phyloP scores from a whole-genome alignment of 1,140 invertebrate genomes.

The Brachionus koreanus region DNA sequence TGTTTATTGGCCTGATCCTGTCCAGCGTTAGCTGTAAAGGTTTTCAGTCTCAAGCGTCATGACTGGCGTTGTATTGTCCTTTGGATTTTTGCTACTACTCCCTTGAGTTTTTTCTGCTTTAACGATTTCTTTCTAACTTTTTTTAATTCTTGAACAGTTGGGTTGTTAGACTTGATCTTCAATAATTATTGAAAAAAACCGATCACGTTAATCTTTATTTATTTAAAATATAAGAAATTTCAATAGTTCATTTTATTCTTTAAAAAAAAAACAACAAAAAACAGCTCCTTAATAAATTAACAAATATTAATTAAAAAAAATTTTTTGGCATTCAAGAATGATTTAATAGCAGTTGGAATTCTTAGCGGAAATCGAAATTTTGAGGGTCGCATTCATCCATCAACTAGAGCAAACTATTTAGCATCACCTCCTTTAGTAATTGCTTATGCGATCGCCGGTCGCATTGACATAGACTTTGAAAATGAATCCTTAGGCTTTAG shows the following conservation, averaged over 20 bases:
- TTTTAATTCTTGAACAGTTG: no score
- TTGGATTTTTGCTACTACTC: no score
- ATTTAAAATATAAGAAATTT: no score
- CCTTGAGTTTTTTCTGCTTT: no score
- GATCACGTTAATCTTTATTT: no score
- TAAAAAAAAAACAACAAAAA: background rate
- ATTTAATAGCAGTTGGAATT: constrained; percentile 87
- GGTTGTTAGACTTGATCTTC: no score
- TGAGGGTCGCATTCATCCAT: constrained; percentile 92
- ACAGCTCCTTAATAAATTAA: background rate
- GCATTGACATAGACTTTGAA: constrained; percentile 89
- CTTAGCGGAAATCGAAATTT: constrained; percentile 95
- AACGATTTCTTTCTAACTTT: no score
- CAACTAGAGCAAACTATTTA: constrained; percentile 90
- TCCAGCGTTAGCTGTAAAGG: no score
- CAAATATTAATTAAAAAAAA: constrained; percentile 20
- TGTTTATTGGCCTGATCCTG: no score
- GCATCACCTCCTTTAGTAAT: constrained; percentile 91
- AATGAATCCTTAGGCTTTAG: constrained; percentile 75
- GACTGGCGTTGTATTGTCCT: no score
- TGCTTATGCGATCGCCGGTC: constrained; percentile 90
- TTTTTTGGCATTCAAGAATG: constrained; percentile 63
- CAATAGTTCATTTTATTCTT: background rate
- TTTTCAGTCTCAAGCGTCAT: no score
- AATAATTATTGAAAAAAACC: no score